Evolutionary conservation across 2,797 vertebrate genomes (phyloP).

Genomic region (Falco berigora): DNA sequence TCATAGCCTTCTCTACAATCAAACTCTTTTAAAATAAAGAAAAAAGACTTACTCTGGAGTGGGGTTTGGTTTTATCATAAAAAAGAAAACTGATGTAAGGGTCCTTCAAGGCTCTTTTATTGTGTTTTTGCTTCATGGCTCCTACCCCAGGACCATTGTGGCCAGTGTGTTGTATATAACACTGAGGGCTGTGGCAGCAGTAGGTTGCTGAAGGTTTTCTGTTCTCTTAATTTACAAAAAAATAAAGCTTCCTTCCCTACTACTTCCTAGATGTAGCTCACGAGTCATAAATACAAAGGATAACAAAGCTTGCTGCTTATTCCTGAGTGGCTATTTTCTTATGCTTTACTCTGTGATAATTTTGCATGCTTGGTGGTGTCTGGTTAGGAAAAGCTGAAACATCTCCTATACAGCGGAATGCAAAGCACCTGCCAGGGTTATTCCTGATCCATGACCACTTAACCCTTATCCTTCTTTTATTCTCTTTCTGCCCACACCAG

Average conservation of each 20-base stretch:
- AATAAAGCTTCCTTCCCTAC: background rate
- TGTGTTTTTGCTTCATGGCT: background rate
- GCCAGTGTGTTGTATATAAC: background rate
- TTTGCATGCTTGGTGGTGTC: background rate
- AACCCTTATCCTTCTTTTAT: background rate
- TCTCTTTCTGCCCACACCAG: background rate
- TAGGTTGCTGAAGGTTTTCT: background rate
- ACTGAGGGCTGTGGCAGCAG: background rate
- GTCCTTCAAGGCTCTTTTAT: background rate
- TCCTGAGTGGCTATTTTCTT: background rate
- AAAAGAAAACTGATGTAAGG: background rate
- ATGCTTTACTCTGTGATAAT: background rate
- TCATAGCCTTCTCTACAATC: background rate
- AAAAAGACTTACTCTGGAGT: background rate
- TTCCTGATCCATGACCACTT: background rate
- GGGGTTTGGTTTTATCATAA: background rate
- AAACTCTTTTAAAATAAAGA: background rate
- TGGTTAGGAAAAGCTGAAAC: background rate
- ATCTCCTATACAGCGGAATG: background rate
- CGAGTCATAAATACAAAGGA: background rate
- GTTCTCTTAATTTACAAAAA: background rate
- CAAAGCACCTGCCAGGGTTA: background rate
- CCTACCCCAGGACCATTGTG: background rate
- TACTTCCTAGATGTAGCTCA: background rate
- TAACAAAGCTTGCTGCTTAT: background rate